Evolutionary conservation across 2,113 vertebrate species (phyloP), one percentile per base, ranked within the genome.

Genomic region (Delphinus delphis): DNA sequence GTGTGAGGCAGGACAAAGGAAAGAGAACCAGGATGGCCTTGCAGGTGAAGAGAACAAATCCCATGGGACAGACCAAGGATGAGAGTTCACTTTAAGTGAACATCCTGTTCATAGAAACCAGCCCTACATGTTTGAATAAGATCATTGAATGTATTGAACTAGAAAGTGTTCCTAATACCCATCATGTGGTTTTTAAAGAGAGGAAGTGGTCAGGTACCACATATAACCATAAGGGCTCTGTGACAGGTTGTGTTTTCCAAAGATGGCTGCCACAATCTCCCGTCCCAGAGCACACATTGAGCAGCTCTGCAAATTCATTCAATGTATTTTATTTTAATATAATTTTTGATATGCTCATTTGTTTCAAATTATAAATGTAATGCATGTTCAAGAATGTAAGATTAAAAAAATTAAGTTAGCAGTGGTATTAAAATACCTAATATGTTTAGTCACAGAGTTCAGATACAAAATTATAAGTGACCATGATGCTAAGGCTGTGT

Each of bases 401-500:
- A 18, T 88, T 44, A 0, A 50, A 84, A 94, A 96, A 73, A 53
- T 44, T 13, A 58, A 26, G 25, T 47, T 68, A 47, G 38, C 60
- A 77, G 41, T 67, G 68, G 4, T n/a, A n/a, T 41, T 58, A 41
- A 71, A 41, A 33, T 68, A 74, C 31, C 50, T 47, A n/a, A 82
- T 84, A 50, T 44, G 14, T 92, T 92, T 65, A 53, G 55, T 60
- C 92, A 36, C 33, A 41, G 36, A 47, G 31, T 81, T 92, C 50
- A 6, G 26, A 50, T 70, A n/a, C 47, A 85, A 88, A 96, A 76
- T 88, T 95, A 6, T 38, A 95, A 94, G 58, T 87, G 96, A 95
- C 60, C 79, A 77, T 3, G 26, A 89, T 7, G 6, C 12, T 25
- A 41, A 67, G 28, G 41, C 23, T 89, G 3, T 58, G n/a, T 94